Conservation (phyloP, 2,113 vertebrate genomes). For the Paratilapia polleni region DNA sequence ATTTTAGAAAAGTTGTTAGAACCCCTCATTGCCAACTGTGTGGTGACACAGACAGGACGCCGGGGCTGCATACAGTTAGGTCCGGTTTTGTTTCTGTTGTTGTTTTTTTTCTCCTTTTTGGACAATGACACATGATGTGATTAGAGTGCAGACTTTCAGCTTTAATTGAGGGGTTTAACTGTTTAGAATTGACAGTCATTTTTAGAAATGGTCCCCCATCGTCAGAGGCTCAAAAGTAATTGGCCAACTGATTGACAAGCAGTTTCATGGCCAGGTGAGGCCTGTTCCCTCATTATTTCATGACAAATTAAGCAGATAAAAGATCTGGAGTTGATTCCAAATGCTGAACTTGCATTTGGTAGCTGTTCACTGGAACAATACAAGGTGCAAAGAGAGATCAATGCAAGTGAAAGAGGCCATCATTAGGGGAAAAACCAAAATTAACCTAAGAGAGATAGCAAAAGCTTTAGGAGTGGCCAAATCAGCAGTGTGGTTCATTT, state of each 20-base stretch:
- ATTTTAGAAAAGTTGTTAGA: too few species aligned
- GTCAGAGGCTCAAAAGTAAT: too few species aligned
- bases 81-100: too few species aligned
- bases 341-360: too few species aligned
- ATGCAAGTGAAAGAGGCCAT: not conserved
- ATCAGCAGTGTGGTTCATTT: not conserved
- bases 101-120: too few species aligned
- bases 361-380: too few species aligned
- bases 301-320: not conserved
- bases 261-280: not conserved
- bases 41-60: too few species aligned
- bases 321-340: not conserved
- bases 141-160: not conserved
- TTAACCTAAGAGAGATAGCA: not conserved
- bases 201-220: too few species aligned
- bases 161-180: not conserved
- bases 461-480: not conserved
- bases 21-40: too few species aligned
- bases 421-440: not conserved
- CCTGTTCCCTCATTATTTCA: not conserved
- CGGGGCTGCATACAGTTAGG: too few species aligned
- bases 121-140: not conserved
- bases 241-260: not conserved
- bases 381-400: not conserved
- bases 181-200: not conserved